Conservation (phyloP, 2,113 vertebrate genomes). For the Syrmaticus mikado region DNA sequence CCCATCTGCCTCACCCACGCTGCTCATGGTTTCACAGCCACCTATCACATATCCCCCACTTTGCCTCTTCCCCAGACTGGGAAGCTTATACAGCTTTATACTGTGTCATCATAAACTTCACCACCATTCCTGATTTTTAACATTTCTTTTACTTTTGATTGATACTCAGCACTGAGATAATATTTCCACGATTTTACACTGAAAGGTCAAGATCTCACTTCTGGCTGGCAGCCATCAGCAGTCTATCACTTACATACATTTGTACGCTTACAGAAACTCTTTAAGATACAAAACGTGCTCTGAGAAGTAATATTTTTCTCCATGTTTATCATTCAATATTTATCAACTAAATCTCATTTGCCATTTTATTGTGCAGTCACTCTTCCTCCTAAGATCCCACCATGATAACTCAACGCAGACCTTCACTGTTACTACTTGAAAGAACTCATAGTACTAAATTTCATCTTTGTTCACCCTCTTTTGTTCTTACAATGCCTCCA, state of each 20-base stretch:
- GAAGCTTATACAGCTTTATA: not conserved
- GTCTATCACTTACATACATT: not conserved
- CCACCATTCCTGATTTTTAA: not conserved
- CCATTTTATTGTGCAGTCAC: not conserved
- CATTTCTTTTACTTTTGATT: not conserved
- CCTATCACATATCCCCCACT: fast-evolving
- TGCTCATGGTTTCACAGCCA: not conserved
- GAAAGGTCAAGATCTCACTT: not conserved
- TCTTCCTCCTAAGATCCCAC: not conserved
- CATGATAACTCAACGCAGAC: not conserved
- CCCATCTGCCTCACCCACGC: not conserved
- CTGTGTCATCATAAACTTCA: not conserved
- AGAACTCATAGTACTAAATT: not conserved
- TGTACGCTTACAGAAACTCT: not conserved
- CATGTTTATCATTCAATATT: not conserved
- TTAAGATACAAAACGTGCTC: not conserved
- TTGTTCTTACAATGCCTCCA: not conserved
- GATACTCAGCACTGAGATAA: not conserved
- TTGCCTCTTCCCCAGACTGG: not conserved
- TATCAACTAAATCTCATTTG: not conserved
- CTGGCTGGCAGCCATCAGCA: not conserved
- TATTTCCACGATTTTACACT: not conserved
- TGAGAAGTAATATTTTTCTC: not conserved
- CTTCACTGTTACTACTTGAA: not conserved
- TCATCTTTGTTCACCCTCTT: not conserved